Conservation (phyloP, 1,140 invertebrate genomes). For the Drosophila dunni region DNA sequence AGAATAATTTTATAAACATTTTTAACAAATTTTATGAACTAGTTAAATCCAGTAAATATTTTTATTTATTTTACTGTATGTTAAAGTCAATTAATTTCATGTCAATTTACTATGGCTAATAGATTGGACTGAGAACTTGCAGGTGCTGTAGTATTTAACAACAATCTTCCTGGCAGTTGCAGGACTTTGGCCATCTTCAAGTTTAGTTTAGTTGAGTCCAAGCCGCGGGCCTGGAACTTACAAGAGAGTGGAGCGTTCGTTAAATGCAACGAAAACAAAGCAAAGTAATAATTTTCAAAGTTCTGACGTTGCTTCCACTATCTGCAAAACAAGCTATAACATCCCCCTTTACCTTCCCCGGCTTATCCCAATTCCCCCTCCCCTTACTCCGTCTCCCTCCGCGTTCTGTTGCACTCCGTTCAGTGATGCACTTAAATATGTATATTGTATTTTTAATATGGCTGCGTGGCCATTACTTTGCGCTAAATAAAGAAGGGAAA, state of each 20-base stretch:
- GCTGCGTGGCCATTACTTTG: constrained; percentile 67
- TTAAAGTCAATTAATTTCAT: too few species aligned
- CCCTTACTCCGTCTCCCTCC: neutral
- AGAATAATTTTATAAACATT: too few species aligned
- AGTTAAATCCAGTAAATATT: too few species aligned
- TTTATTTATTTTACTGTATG: too few species aligned
- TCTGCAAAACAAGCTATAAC: constrained; percentile 17
- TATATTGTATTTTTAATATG: constrained; percentile 69
- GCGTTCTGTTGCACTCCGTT: constrained; percentile 15
- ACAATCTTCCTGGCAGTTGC: constrained; percentile 18
- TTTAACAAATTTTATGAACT: too few species aligned
- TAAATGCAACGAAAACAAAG: constrained; percentile 63
- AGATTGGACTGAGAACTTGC: neutral
- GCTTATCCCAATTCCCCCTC: neutral
- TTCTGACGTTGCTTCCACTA: constrained; percentile 63
- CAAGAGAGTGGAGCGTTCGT: constrained; percentile 35
- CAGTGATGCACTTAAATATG: constrained; percentile 74
- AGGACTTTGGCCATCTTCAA: neutral
- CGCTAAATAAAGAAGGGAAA: constrained; percentile 33
- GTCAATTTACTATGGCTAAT: too few species aligned
- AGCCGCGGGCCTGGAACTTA: constrained; percentile 12
- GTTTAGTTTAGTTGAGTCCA: neutral
- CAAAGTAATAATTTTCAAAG: constrained; percentile 78
- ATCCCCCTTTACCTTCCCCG: too few species aligned
- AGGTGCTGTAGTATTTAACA: constrained; percentile 45